phyloP scores from a whole-genome alignment of 1,140 invertebrate genomes.

The Solen grandis region DNA sequence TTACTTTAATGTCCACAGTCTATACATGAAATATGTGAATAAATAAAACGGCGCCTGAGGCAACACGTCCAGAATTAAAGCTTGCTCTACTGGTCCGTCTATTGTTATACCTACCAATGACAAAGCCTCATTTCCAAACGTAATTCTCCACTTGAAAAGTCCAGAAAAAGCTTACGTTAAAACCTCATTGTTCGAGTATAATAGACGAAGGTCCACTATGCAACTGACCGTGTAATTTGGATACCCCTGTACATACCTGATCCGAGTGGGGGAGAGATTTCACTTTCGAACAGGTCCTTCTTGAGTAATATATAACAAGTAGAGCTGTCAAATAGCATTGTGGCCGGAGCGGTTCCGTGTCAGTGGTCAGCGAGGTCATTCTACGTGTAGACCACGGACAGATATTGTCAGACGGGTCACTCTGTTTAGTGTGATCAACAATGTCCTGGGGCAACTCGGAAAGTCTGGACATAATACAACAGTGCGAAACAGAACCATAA shows the following conservation, averaged over 20 bases:
- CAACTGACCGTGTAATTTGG: slow-evolving; percentile 39
- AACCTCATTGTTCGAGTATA: slow-evolving; percentile 8
- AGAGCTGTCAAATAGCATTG: too few species aligned
- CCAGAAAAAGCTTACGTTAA: slow-evolving; percentile 33
- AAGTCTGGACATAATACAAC: too few species aligned
- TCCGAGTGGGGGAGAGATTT: slow-evolving; percentile 4
- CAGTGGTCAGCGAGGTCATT: too few species aligned
- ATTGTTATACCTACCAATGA: slow-evolving; percentile 52
- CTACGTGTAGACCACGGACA: too few species aligned
- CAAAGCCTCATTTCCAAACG: too few species aligned
- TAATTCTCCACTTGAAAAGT: slow-evolving; percentile 38
- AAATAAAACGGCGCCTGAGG: slow-evolving; percentile 34
- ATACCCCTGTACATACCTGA: slow-evolving; percentile 30
- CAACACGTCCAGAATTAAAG: slow-evolving; percentile 19
- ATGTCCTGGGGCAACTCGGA: too few species aligned
- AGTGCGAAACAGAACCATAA: too few species aligned
- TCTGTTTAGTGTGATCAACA: too few species aligned
- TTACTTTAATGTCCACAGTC: slow-evolving; percentile 45
- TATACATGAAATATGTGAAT: slow-evolving; percentile 46
- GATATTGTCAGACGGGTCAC: too few species aligned
- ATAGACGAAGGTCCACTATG: slow-evolving; percentile 1
- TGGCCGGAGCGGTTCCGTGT: too few species aligned
- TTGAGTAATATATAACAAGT: too few species aligned
- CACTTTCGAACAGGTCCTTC: too few species aligned
- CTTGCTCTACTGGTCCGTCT: slow-evolving; percentile 28